Evolutionary conservation across 2,113 vertebrate species (phyloP).

Genomic region (Ameiurus melas): DNA sequence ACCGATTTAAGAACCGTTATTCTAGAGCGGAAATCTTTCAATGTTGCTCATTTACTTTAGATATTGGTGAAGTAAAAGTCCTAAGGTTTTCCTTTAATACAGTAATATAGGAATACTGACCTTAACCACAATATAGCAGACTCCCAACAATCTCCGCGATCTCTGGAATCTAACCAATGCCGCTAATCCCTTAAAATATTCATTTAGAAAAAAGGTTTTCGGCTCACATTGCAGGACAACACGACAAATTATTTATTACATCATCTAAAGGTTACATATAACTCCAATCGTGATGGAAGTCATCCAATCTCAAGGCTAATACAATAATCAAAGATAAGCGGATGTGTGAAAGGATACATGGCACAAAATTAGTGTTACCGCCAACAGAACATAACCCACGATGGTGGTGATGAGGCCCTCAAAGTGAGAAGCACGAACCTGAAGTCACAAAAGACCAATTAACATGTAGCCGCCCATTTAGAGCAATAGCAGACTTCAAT

Average conservation of each 20-base stretch:
- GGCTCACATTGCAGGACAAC: neutral
- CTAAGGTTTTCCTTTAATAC: neutral
- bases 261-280: neutral
- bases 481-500: neutral
- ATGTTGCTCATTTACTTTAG: neutral
- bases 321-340: neutral
- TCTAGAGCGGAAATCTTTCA: neutral
- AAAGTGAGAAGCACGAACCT: constrained; percentile 95
- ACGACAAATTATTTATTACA: neutral
- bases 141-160: constrained; percentile 87
- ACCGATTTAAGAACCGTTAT: neutral
- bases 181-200: constrained; percentile 79
- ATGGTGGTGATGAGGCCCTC: constrained; percentile 95
- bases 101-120: constrained; percentile 66
- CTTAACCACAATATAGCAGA: constrained; percentile 98
- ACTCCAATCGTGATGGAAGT: neutral
- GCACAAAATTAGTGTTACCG: constrained; percentile 88
- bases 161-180: constrained; percentile 91
- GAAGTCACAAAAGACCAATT: constrained; percentile 48
- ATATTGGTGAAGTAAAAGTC: neutral
- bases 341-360: constrained; percentile 87
- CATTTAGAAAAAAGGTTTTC: constrained; percentile 71
- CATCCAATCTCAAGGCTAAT: neutral
- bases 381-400: constrained; percentile 91
- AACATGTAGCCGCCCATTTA: neutral